These are phyloP conservation scores for Gadus macrocephalus DNA, from an alignment of 2,113 vertebrate species.

Conservation along the genomic window DNA sequence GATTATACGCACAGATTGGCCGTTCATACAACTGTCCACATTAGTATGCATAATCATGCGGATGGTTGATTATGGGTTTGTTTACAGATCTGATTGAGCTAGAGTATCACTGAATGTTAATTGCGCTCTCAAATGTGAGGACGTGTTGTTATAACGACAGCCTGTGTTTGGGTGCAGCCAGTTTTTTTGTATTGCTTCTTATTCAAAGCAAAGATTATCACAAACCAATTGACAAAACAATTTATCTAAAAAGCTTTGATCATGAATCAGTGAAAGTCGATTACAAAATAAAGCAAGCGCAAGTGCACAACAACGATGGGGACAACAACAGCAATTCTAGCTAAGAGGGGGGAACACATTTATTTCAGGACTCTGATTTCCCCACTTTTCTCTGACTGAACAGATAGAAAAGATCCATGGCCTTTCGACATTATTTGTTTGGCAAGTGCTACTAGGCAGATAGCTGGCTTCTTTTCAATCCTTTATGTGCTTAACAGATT, in stretches of 20 bases:
- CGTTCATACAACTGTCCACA: neutral
- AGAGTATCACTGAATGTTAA: slow-evolving; percentile 32
- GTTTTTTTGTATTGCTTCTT: slow-evolving; percentile 33
- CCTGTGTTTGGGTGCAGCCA: slow-evolving; percentile 33
- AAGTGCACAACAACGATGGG: slow-evolving; percentile 25
- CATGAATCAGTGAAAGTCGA: slow-evolving; percentile 34
- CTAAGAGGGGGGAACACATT: too few species aligned
- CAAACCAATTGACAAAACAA: slow-evolving; percentile 15
- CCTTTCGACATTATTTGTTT: slow-evolving; percentile 41
- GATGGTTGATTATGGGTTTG: slow-evolving; percentile 45
- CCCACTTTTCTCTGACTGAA: too few species aligned
- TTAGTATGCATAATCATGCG: slow-evolving; percentile 42
- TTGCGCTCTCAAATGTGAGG: slow-evolving; percentile 35
- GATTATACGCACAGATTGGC: slow-evolving; percentile 20
- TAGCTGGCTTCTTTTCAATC: slow-evolving; percentile 31
- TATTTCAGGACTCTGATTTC: too few species aligned
- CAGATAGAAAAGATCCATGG: too few species aligned
- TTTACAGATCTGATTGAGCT: slow-evolving; percentile 30
- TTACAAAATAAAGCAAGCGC: slow-evolving; percentile 32
- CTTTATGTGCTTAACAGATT: slow-evolving; percentile 60
- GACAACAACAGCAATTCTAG: too few species aligned
- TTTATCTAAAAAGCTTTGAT: slow-evolving; percentile 22
- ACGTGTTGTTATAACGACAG: slow-evolving; percentile 29
- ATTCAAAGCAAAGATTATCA: slow-evolving; percentile 17
- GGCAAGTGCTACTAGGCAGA: slow-evolving; percentile 7